Base-by-base conservation (phyloP, 2,797 vertebrate species). In the Muscicapa comitata region DNA sequence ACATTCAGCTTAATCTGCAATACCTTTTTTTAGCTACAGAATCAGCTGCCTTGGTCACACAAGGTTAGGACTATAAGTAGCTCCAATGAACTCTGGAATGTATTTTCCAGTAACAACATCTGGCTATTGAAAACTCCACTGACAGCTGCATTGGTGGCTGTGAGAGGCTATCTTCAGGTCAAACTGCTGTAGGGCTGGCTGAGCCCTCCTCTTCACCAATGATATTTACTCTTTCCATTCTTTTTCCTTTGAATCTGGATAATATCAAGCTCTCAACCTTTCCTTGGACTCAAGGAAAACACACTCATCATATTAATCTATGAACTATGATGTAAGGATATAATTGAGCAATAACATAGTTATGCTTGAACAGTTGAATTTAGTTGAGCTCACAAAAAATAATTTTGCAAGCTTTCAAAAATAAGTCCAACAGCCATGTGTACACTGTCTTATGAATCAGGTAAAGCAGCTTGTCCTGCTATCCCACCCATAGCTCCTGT, bases 101-200 rank as follows among this genome's bases (percentile, higher is more conserved):
- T 76, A 86, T 93, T 97, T 96, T 96, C 90, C 93, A 96, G 95
- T 95, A 96, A 88, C 70, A 96, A 97, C 97, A 97, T 97, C 97
- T 98, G 97, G 96, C 93, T 96, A 63, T 91, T 96, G 88, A 97
- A 94, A 83, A 94, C 92, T 95, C 94, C 92, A 86, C 87, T 85
- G 95, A 95, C 95, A 97, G 96, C 95, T 97, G 96, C 77, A 85
- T 50, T 91, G 92, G 94, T 93, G 75, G 58, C 93, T 97, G 73
- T 5, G 59, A 94, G 94, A 95, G 97, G 95, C 93, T 97, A 94
- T 95, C 79, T 58, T 74, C 90, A 92, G 96, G 96, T 97, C 97
- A 96, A 88, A 94, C 96, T 97, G 96, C 97, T 97, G 94, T 91
- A 96, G 97, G 96, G 95, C 96, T 98, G 95, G 87, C 94, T 95